A percentile compares a stretch with the other conserved stretches of the same genome.
These are phyloP conservation scores for Cerceris rybyensis DNA, from an alignment of 2,888 invertebrate genomes.

Conservation along the genomic window DNA sequence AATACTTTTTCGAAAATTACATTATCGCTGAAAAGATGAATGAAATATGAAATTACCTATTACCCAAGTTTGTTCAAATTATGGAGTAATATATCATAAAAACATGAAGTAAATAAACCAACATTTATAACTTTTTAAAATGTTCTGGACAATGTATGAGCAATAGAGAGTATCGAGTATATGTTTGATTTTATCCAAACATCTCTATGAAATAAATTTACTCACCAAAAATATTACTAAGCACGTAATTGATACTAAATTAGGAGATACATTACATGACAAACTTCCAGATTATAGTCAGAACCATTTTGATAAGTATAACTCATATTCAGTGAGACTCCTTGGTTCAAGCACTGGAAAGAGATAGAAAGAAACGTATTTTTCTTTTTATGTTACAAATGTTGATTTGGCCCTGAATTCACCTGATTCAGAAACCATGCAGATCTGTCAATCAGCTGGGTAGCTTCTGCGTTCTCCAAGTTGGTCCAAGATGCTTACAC, in stretches of 20 bases:
- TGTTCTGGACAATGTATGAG: conserved; percentile 22
- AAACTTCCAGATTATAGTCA: conserved; percentile 28
- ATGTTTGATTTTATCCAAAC: conserved; percentile 14
- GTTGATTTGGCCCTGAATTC: conserved; percentile 81
- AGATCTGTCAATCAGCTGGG: conserved; percentile 74
- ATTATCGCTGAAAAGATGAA: conserved; percentile 54
- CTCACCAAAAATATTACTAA: conserved; percentile 53
- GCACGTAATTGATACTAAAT: conserved; percentile 48
- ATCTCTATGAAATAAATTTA: conserved; percentile 41
- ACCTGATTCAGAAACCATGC: conserved; percentile 81
- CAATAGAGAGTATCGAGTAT: neutral
- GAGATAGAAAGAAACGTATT: conserved; percentile 44
- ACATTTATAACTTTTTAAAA: conserved; percentile 74
- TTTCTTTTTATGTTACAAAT: conserved; percentile 72
- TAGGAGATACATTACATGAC: conserved; percentile 44
- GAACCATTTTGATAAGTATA: conserved; percentile 28
- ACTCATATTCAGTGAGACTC: conserved; percentile 35
- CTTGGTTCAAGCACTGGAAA: conserved; percentile 40
- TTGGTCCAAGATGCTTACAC: conserved; percentile 62
- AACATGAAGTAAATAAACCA: conserved; percentile 73
- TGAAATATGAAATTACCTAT: conserved; percentile 52
- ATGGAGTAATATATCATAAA: conserved; percentile 60
- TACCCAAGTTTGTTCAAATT: conserved; percentile 49
- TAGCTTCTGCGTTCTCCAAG: conserved; percentile 70
- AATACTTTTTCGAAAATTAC: conserved; percentile 31